A percentile compares a stretch with the other conserved stretches of the same genome.
phyloP scores from a whole-genome alignment of 2,888 invertebrate genomes.

The Tubulanus polymorphus region DNA sequence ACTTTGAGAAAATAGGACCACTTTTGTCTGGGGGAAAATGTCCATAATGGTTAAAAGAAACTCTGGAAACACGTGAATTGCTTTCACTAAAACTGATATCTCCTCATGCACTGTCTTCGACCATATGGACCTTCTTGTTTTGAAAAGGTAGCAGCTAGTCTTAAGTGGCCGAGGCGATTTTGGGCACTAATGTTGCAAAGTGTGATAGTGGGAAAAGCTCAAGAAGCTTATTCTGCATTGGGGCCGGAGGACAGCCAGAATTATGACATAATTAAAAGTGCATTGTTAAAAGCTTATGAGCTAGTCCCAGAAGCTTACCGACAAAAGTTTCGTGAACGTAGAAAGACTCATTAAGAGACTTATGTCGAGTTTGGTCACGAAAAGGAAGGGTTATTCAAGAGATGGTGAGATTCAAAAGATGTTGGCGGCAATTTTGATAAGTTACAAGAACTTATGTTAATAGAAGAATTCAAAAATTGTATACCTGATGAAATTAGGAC shows the following conservation, averaged over 20 bases:
- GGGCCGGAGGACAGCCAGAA: background rate
- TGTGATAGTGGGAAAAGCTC: slow-evolving; percentile 2
- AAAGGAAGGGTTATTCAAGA: background rate
- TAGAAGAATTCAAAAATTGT: background rate
- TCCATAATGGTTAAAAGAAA: too few species aligned
- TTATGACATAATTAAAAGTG: background rate
- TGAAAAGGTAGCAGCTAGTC: background rate
- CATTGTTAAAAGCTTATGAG: background rate
- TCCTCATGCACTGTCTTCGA: too few species aligned
- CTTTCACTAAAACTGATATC: too few species aligned
- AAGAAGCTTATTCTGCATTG: background rate
- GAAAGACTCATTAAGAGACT: too few species aligned
- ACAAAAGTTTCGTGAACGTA: background rate
- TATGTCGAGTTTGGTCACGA: too few species aligned
- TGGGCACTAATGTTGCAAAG: slow-evolving; percentile 18
- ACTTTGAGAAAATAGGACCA: too few species aligned
- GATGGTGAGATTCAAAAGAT: background rate
- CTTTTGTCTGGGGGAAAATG: too few species aligned
- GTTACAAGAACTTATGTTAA: background rate
- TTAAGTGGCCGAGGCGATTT: background rate
- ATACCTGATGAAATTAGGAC: background rate
- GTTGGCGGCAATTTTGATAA: background rate
- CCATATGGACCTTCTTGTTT: too few species aligned
- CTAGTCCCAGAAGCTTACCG: slow-evolving; percentile 2
- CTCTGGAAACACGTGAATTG: too few species aligned